A percentile compares a stretch with the other conserved stretches of the same genome.
Conservation (phyloP, 2,797 vertebrate genomes). For the Artibeus lituratus region DNA sequence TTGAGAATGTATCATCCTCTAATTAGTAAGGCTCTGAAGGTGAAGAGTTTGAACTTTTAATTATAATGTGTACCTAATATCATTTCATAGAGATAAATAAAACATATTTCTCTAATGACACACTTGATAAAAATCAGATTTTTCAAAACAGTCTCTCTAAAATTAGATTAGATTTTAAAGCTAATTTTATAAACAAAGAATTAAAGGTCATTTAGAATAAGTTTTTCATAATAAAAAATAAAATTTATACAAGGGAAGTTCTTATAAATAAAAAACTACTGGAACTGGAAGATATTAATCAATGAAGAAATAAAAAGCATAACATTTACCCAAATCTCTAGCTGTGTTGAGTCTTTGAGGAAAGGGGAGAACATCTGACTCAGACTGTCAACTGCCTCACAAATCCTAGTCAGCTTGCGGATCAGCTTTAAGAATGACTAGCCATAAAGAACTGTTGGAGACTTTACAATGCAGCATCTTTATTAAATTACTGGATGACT, state of each 20-base stretch:
- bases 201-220: neutral
- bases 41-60: neutral
- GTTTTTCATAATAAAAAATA: neutral
- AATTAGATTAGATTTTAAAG: neutral
- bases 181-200: neutral
- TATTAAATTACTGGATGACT: conserved; percentile 62
- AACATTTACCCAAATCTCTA: neutral
- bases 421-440: neutral
- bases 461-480: conserved; percentile 51
- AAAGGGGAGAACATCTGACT: neutral
- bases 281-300: neutral
- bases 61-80: neutral
- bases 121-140: neutral
- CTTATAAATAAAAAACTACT: neutral
- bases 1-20: neutral
- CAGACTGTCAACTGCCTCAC: neutral
- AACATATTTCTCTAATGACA: neutral
- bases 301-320: neutral
- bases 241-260: neutral
- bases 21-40: neutral
- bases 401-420: conserved; percentile 7
- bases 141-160: neutral
- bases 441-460: conserved; percentile 32
- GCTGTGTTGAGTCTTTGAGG: neutral
- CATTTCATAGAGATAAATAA: neutral